Evolutionary conservation across 2,113 vertebrate species (phyloP).

Genomic region (Myrmecobius fasciatus): DNA sequence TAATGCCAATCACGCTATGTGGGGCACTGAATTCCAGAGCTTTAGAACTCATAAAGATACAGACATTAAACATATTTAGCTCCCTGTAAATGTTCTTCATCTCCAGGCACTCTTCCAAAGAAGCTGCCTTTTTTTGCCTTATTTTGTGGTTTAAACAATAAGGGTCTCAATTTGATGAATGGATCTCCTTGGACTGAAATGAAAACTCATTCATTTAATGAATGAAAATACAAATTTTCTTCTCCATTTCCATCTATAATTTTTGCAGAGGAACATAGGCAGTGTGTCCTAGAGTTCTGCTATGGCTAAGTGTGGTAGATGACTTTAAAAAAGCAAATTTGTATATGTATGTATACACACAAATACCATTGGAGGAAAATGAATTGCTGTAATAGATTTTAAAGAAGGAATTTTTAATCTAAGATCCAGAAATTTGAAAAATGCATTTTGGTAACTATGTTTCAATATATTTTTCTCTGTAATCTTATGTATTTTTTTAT

Average conservation of each 20-base stretch:
- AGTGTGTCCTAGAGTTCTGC: neutral
- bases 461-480: neutral
- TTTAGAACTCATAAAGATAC: neutral
- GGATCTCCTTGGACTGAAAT: slow-evolving; percentile 34
- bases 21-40: slow-evolving; percentile 15
- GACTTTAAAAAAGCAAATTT: neutral
- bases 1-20: neutral
- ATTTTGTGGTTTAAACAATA: neutral
- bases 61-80: neutral
- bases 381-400: neutral
- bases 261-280: slow-evolving; percentile 26
- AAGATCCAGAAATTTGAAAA: neutral
- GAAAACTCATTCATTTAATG: slow-evolving; percentile 3
- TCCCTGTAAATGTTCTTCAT: slow-evolving; percentile 7
- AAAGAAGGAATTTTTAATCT: neutral
- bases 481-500: neutral
- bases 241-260: neutral
- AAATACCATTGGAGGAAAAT: neutral
- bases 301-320: neutral
- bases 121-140: slow-evolving; percentile 34
- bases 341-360: neutral
- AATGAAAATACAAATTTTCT: neutral
- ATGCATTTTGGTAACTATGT: neutral
- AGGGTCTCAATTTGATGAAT: slow-evolving; percentile 7
- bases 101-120: slow-evolving; percentile 35